A percentile compares a stretch with the other conserved stretches of the same genome.
phyloP scores from a whole-genome alignment of 2,888 invertebrate genomes.

The Oscheius sp. region DNA sequence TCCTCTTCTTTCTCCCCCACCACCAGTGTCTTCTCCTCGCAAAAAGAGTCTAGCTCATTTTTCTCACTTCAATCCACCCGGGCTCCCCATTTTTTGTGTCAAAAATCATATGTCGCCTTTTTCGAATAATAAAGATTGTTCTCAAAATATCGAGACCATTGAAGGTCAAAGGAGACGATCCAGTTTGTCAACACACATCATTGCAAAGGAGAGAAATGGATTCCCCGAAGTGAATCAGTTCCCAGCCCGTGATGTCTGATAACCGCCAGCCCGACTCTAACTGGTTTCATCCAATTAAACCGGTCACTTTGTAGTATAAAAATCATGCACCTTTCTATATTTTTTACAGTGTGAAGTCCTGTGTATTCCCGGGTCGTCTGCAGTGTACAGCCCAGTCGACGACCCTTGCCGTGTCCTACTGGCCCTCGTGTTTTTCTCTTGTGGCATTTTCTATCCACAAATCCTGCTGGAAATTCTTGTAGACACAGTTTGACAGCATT shows the following conservation, averaged over 20 bases:
- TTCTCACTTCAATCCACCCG: neutral
- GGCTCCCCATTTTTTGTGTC: too few species aligned
- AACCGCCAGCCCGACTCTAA: neutral
- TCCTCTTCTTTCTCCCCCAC: neutral
- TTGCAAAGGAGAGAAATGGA: neutral
- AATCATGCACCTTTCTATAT: neutral
- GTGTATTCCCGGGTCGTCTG: neutral
- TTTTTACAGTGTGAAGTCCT: neutral
- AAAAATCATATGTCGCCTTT: too few species aligned
- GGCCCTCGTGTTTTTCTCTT: too few species aligned
- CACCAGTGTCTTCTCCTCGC: neutral
- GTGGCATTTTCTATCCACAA: too few species aligned
- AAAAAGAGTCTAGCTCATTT: neutral
- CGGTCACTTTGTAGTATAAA: too few species aligned
- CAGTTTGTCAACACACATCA: neutral
- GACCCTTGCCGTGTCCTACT: too few species aligned
- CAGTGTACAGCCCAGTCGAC: too few species aligned
- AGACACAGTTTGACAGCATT: too few species aligned
- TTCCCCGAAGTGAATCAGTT: neutral
- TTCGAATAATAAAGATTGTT: neutral
- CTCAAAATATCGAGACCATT: neutral
- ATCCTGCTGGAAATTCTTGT: too few species aligned
- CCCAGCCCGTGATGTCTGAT: neutral
- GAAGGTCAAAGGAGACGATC: neutral
- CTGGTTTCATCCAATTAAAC: conserved; percentile 5